Conservation (phyloP, 2,797 vertebrate genomes). For the Mus minutoides region DNA sequence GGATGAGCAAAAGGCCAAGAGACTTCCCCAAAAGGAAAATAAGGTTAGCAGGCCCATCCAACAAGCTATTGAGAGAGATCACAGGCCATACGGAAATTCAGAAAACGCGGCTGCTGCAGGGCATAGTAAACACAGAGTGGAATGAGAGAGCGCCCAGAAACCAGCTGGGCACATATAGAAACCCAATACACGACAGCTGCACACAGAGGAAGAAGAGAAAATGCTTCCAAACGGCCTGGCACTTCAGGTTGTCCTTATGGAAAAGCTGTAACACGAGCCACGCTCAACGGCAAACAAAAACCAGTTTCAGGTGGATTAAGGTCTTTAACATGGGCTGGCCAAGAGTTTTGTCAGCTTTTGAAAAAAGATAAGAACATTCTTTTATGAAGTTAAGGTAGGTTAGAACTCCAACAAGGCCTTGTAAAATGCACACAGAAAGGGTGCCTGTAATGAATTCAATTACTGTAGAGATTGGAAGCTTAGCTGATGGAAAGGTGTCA, state of each 20-base stretch:
- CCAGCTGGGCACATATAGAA: neutral
- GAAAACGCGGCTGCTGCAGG: neutral
- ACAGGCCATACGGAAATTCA: neutral
- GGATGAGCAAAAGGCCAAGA: neutral
- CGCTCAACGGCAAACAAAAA: neutral
- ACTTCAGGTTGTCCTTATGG: neutral
- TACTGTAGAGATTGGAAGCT: neutral
- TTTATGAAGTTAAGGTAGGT: conserved; percentile 39
- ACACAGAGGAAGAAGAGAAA: neutral
- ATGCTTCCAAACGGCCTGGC: neutral
- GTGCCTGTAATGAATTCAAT: neutral
- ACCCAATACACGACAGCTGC: neutral
- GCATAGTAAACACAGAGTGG: neutral
- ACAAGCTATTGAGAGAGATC: neutral
- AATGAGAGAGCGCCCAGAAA: neutral
- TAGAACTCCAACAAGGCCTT: neutral
- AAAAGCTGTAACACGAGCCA: neutral
- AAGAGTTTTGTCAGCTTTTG: neutral
- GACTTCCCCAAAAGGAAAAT: neutral
- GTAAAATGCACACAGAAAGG: neutral
- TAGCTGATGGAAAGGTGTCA: neutral
- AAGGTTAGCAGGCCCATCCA: neutral
- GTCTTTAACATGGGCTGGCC: neutral
- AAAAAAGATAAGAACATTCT: neutral
- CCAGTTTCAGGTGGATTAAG: neutral